phyloP scores from a whole-genome alignment of 2,113 vertebrate genomes.

The Papio anubis region DNA sequence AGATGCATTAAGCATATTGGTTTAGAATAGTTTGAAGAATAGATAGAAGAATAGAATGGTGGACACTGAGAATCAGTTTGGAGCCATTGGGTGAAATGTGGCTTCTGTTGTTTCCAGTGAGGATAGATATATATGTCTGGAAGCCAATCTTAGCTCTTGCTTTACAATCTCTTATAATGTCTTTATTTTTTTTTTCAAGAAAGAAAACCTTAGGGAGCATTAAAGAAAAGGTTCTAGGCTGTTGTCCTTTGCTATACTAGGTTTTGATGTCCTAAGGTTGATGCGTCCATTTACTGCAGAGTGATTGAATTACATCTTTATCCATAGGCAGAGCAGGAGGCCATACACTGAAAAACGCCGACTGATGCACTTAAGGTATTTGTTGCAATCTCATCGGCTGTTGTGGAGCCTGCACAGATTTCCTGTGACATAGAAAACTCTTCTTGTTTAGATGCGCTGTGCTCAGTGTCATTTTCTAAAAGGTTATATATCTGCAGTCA shows the following conservation, averaged over 20 bases:
- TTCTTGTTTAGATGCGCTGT: slow-evolving; percentile 64
- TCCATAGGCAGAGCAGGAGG: slow-evolving; percentile 80
- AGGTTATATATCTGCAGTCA: slow-evolving; percentile 56
- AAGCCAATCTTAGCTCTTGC: not conserved
- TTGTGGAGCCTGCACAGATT: slow-evolving; percentile 81
- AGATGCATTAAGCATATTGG: not conserved
- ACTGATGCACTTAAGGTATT: slow-evolving; percentile 83
- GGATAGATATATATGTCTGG: not conserved
- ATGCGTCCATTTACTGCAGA: slow-evolving; percentile 79
- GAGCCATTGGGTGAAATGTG: not conserved
- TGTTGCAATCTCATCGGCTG: slow-evolving; percentile 83
- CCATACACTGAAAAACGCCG: slow-evolving; percentile 76
- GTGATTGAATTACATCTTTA: slow-evolving; percentile 86
- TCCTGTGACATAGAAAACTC: slow-evolving; percentile 79
- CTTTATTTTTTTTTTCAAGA: not conserved
- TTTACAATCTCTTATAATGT: not conserved
- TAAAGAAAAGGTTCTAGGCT: slow-evolving; percentile 30
- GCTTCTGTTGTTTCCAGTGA: not conserved
- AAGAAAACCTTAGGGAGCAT: slow-evolving; percentile 51
- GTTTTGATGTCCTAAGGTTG: slow-evolving; percentile 68
- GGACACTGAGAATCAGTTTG: not conserved
- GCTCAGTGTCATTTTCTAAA: slow-evolving; percentile 66
- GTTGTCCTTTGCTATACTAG: slow-evolving; percentile 56
- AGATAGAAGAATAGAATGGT: not conserved
- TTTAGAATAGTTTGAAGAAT: not conserved